Conservation (phyloP, 2,888 invertebrate species). For the Kuschelorhynchus macadamiae region DNA sequence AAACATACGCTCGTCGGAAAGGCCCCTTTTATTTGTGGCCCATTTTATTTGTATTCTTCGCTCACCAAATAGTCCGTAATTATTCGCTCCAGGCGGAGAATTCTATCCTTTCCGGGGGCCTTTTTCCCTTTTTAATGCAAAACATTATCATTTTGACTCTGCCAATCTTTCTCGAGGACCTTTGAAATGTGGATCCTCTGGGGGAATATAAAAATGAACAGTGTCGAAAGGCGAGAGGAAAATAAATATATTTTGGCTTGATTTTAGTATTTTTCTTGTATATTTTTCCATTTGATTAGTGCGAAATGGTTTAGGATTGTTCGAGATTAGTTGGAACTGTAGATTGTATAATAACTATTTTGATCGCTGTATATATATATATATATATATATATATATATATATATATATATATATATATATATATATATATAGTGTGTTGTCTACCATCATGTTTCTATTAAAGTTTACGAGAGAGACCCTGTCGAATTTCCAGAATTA, state of each 20-base stretch:
- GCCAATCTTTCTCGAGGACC: slow-evolving; percentile 49
- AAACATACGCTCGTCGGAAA: slow-evolving; percentile 21
- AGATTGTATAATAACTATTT: too few relatives aligned
- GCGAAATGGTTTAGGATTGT: not conserved
- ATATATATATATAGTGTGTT: too few relatives aligned
- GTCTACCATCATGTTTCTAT: too few relatives aligned
- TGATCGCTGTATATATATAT: too few relatives aligned
- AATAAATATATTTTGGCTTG: slow-evolving; percentile 25
- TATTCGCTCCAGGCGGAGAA: slow-evolving; percentile 35
- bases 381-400: too few relatives aligned
- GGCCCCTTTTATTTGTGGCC: slow-evolving; percentile 7
- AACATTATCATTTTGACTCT: slow-evolving; percentile 50
- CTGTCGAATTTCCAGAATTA: too few relatives aligned
- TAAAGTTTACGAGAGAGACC: too few relatives aligned
- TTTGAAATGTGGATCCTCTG: slow-evolving; percentile 47
- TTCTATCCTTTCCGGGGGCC: slow-evolving; percentile 29
- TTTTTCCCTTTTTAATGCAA: slow-evolving; percentile 49
- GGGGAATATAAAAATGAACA: slow-evolving; percentile 50
- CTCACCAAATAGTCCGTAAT: slow-evolving; percentile 44
- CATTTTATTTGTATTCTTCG: slow-evolving; percentile 37
- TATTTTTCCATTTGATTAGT: not conserved
- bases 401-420: too few relatives aligned
- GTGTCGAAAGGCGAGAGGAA: slow-evolving; percentile 33
- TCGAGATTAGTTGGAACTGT: too few relatives aligned
- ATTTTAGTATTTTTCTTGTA: not conserved